phyloP scores from a whole-genome alignment of 1,140 invertebrate genomes.

The Anadara kagoshimensis region DNA sequence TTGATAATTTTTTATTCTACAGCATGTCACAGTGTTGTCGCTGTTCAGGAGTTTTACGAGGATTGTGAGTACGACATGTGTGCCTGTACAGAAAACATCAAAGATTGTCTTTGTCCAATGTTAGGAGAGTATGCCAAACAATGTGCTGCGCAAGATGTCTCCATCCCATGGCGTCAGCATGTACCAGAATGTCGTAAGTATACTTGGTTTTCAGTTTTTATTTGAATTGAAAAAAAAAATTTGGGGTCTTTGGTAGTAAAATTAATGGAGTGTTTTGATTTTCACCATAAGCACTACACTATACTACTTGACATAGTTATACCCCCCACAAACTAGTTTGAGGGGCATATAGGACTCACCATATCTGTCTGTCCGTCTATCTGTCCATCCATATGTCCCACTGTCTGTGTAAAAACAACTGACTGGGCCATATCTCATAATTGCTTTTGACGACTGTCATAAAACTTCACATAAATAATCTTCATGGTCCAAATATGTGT shows the following conservation, averaged over 20 bases:
- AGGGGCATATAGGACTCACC: too few species aligned
- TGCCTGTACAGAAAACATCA: constrained; percentile 79
- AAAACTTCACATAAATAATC: too few species aligned
- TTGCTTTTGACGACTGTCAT: too few species aligned
- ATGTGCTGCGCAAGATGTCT: constrained; percentile 83
- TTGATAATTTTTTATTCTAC: constrained; percentile 48
- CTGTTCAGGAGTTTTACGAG: constrained; percentile 84
- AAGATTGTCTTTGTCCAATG: constrained; percentile 85
- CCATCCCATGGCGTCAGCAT: constrained; percentile 85
- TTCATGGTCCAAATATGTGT: too few species aligned
- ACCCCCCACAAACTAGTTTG: too few species aligned
- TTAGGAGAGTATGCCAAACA: constrained; percentile 86
- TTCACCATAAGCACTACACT: too few species aligned
- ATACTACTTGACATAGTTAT: too few species aligned
- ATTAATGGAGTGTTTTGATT: neutral
- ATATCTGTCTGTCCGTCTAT: too few species aligned
- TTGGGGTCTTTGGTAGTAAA: neutral
- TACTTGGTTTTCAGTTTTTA: too few species aligned
- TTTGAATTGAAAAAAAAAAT: neutral
- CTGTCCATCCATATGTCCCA: too few species aligned
- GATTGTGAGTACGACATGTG: constrained; percentile 92
- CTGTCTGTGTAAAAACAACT: too few species aligned
- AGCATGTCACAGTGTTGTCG: constrained; percentile 88
- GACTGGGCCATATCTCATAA: too few species aligned
- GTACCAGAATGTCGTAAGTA: constrained; percentile 82